phyloP scores from a whole-genome alignment of 1,140 invertebrate species.

The Pseudomyrmex flavicornis region DNA sequence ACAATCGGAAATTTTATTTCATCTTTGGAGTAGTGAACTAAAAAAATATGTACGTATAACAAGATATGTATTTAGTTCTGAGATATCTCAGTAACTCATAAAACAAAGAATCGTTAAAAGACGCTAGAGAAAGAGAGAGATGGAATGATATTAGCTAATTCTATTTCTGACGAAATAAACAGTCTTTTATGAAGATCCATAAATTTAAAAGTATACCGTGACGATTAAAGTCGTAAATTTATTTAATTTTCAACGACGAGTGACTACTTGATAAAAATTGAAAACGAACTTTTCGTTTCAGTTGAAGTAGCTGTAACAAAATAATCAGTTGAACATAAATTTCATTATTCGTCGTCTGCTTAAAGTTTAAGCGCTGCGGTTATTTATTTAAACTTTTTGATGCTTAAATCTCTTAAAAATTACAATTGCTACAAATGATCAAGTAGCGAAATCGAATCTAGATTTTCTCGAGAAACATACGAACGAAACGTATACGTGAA shows the following conservation, averaged over 20 bases:
- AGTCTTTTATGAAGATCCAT: too few species aligned
- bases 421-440: background rate
- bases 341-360: background rate
- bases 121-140: too few species aligned
- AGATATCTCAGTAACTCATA: background rate
- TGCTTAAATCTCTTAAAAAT: constrained; percentile 2
- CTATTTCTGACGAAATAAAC: too few species aligned
- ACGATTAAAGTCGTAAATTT: too few species aligned
- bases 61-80: constrained; percentile 6
- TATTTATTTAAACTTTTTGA: background rate
- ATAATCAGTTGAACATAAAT: background rate
- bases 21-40: too few species aligned
- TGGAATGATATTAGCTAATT: too few species aligned
- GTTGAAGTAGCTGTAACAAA: background rate
- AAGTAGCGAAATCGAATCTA: constrained; percentile 7
- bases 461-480: background rate
- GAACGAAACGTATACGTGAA: background rate
- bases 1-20: constrained; percentile 14
- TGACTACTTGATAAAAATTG: too few species aligned
- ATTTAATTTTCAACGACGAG: too few species aligned
- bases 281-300: background rate
- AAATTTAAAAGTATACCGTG: too few species aligned
- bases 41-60: background rate
- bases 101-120: background rate
- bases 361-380: background rate